phyloP scores from a whole-genome alignment of 2,113 vertebrate genomes.

The Lamprotornis superbus region DNA sequence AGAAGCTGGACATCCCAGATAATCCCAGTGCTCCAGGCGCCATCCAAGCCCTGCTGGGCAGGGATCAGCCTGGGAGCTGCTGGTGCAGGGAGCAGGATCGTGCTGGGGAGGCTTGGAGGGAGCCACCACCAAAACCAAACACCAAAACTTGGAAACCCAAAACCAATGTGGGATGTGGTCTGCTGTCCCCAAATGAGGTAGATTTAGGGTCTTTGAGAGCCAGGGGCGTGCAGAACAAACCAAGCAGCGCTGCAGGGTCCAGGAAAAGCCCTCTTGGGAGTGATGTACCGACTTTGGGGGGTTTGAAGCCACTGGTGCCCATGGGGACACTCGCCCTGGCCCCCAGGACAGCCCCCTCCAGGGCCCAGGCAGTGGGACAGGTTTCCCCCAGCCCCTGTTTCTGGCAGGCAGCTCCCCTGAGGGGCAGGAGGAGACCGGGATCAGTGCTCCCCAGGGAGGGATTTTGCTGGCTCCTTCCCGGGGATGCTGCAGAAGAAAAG shows the following conservation, averaged over 20 bases:
- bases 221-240: not conserved
- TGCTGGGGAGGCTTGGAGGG: not conserved
- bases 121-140: not conserved
- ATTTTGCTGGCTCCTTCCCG: not conserved
- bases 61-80: not conserved
- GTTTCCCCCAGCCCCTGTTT: not conserved
- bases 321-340: rapidly evolving
- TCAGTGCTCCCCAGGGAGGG: not conserved
- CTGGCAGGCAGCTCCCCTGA: not conserved
- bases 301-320: not conserved
- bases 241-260: not conserved
- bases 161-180: rapidly evolving
- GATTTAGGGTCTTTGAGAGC: not conserved
- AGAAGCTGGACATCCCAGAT: not conserved
- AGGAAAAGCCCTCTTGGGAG: not conserved
- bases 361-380: not conserved
- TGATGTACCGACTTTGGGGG: rapidly evolving
- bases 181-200: not conserved
- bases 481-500: conserved; percentile 9
- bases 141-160: not conserved
- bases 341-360: not conserved
- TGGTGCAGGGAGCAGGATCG: not conserved
- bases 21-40: not conserved
- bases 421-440: not conserved
- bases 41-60: not conserved